phyloP scores from a whole-genome alignment of 2,113 vertebrate species.

The Athene cunicularia region DNA sequence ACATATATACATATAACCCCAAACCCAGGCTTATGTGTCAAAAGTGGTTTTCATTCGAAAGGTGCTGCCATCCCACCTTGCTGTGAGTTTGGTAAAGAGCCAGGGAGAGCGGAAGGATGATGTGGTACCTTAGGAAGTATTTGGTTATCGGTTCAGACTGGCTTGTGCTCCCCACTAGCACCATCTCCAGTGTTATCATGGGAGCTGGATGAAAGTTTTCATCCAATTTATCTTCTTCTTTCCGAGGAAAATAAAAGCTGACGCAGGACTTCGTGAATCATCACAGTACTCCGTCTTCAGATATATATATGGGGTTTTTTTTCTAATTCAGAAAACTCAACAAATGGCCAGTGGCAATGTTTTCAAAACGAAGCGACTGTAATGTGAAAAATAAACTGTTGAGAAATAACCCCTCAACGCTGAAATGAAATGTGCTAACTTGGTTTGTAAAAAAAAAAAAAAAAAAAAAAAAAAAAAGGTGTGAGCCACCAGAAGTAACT shows the following conservation, averaged over 20 bases:
- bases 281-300: background rate
- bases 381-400: constrained; percentile 21
- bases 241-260: background rate
- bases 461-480: background rate
- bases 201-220: background rate
- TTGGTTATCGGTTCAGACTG: background rate
- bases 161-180: background rate
- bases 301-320: background rate
- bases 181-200: accelerated
- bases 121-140: background rate
- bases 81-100: background rate
- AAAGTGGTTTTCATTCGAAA: background rate
- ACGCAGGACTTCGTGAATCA: background rate
- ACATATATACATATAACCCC: background rate
- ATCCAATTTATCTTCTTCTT: background rate
- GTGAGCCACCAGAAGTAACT: background rate
- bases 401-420: background rate
- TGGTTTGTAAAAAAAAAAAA: no score
- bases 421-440: background rate
- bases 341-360: constrained; percentile 28
- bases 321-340: background rate
- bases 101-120: background rate
- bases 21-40: background rate
- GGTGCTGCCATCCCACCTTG: background rate
- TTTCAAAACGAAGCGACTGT: background rate